Evolutionary conservation across 2,113 vertebrate genomes (phyloP), one percentile per base, ranked within the genome.

Genomic region (Catharus minimus): DNA sequence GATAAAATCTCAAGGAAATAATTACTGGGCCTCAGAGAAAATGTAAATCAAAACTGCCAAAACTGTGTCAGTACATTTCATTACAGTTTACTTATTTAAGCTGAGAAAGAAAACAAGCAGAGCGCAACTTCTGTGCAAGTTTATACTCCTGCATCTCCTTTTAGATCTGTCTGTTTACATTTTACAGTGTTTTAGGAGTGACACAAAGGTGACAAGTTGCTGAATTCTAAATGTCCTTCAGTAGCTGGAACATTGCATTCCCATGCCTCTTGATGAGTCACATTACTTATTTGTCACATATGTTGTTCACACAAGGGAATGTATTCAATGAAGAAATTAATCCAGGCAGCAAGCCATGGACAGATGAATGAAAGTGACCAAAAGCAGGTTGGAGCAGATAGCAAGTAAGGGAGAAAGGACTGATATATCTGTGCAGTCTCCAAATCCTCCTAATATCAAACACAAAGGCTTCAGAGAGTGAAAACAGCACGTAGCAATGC

Each of bases 221-320:
- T 97, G 96, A 96, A 96, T 97, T 96, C 93, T 92, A 91, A 97
- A 92, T 87, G 90, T 95, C 92, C 92, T 96, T 96, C 96, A 96
- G 90, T 89, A 95, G 95, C 96, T 97, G 96, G 96, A 98, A 97
- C 93, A 73, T 58, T 95, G 91, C 95, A 95, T 95, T 94, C 93
- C 95, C 23, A 2, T 97, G 96, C 94, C 96, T 97, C 97, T 95
- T 96, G 95, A 96, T 97, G 95, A 97, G 95, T 94, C 96, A 93
- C 93, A 96, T 97, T 96, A 96, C 95, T 98, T 98, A 95, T 95
- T 97, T 98, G 97, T 97, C 97, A 97, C 96, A 96, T 97, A 96
- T 90, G 95, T 97, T 96, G 87, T 82, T 97, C 97, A 97, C 94
- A 96, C 94, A 94, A 96, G 91, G 90, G 96, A 96, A 94, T 95